Evolutionary conservation across 2,113 vertebrate genomes (phyloP).

Genomic region (Hucho hucho): DNA sequence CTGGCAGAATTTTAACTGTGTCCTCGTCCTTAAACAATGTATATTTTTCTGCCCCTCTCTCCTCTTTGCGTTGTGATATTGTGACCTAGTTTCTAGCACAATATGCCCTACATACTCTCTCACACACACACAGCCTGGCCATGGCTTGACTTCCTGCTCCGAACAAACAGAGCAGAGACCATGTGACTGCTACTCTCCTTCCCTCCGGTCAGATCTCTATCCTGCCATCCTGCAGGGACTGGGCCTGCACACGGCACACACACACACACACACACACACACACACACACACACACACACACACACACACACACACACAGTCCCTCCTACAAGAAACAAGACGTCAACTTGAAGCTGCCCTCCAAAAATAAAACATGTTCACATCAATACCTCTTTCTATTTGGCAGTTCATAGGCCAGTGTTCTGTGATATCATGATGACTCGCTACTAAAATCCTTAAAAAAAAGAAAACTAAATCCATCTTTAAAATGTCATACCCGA

Average conservation of each 20-base stretch:
- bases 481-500: slow-evolving; percentile 16
- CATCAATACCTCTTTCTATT: slow-evolving; percentile 56
- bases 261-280: slow-evolving; percentile 10
- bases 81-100: slow-evolving; percentile 38
- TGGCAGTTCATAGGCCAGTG: slow-evolving; percentile 29
- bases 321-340: slow-evolving; percentile 56
- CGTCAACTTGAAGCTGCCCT: slow-evolving; percentile 47
- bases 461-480: slow-evolving; percentile 16
- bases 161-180: slow-evolving; percentile 33
- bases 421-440: slow-evolving; percentile 40
- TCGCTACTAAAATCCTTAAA: neutral
- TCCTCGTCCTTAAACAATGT: slow-evolving; percentile 28
- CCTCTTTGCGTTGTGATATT: slow-evolving; percentile 27
- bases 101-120: slow-evolving; percentile 3
- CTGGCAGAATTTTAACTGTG: slow-evolving; percentile 26
- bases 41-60: neutral
- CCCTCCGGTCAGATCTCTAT: slow-evolving; percentile 45
- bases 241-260: slow-evolving; percentile 45
- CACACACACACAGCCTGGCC: slow-evolving; percentile 52
- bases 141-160: slow-evolving; percentile 42
- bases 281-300: neutral
- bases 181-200: slow-evolving; percentile 40
- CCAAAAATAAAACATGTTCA: slow-evolving; percentile 66
- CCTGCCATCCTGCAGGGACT: slow-evolving; percentile 39
- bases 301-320: slow-evolving; percentile 14